Conservation (phyloP, 2,113 vertebrate genomes). For the Corapipo altera region DNA sequence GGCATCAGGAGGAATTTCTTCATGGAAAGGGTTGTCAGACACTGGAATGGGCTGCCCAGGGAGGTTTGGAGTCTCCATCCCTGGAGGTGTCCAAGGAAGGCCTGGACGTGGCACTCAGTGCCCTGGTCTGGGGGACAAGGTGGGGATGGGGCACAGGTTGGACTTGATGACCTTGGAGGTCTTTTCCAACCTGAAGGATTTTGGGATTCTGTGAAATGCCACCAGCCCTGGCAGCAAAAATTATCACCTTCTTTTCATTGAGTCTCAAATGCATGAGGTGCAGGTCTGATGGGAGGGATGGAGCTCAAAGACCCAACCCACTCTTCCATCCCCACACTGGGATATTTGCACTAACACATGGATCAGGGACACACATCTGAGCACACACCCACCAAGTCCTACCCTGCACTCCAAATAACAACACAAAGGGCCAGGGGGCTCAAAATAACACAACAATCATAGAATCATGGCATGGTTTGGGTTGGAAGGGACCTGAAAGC, state of each 20-base stretch:
- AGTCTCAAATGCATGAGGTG: fast-evolving
- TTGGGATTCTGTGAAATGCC: neutral
- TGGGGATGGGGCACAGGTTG: neutral
- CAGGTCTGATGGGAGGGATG: neutral
- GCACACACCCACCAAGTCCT: neutral
- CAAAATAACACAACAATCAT: neutral
- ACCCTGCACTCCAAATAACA: neutral
- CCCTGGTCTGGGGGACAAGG: neutral
- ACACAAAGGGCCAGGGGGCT: neutral
- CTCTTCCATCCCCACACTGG: neutral
- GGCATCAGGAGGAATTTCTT: neutral
- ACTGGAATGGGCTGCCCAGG: neutral
- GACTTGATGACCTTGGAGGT: too few species aligned
- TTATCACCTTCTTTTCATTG: neutral
- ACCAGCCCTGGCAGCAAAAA: neutral
- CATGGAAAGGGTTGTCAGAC: neutral
- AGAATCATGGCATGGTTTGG: neutral
- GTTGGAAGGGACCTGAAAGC: neutral
- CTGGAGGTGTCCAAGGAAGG: neutral
- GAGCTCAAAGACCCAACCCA: neutral
- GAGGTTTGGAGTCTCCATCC: neutral
- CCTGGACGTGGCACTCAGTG: fast-evolving
- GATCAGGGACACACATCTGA: neutral
- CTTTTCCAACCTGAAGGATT: neutral
- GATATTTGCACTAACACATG: neutral